Conservation (phyloP, 2,888 invertebrate species). For the Eupithecia subumbrata region DNA sequence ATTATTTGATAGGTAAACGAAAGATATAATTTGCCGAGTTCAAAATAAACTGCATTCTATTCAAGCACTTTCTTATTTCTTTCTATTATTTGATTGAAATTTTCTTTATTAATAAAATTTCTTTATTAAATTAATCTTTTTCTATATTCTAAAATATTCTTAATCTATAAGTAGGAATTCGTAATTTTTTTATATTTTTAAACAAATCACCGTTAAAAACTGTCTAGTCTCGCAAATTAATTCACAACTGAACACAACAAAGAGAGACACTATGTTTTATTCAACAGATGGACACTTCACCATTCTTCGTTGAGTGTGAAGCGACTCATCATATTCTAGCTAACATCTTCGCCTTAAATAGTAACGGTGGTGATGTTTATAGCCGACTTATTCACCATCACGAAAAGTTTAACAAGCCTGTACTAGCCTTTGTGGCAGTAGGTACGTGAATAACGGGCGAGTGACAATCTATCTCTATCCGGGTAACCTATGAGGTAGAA, state of each 20-base stretch:
- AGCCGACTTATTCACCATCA: slow-evolving; percentile 20
- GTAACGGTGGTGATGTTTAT: background rate
- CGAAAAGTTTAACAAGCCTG: slow-evolving; percentile 20
- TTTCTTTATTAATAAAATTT: no score
- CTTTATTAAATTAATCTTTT: no score
- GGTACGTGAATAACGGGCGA: slow-evolving; percentile 64
- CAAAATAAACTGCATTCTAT: background rate
- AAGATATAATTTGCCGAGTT: background rate
- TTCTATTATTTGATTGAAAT: no score
- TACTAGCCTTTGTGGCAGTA: slow-evolving; percentile 27
- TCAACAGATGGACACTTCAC: background rate
- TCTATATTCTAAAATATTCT: no score
- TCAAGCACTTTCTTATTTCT: background rate
- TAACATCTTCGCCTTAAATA: background rate
- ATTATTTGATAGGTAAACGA: background rate
- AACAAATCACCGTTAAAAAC: background rate
- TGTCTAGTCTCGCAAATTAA: background rate
- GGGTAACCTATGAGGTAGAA: slow-evolving; percentile 49
- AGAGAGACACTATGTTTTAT: background rate
- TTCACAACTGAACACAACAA: background rate
- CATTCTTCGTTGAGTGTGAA: background rate
- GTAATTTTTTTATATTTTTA: background rate
- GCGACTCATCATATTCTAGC: background rate
- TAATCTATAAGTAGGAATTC: background rate
- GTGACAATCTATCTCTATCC: slow-evolving; percentile 71